Base-by-base conservation (phyloP, 64 coral and sea anemone species). In the Platygyra sinensis region DNA sequence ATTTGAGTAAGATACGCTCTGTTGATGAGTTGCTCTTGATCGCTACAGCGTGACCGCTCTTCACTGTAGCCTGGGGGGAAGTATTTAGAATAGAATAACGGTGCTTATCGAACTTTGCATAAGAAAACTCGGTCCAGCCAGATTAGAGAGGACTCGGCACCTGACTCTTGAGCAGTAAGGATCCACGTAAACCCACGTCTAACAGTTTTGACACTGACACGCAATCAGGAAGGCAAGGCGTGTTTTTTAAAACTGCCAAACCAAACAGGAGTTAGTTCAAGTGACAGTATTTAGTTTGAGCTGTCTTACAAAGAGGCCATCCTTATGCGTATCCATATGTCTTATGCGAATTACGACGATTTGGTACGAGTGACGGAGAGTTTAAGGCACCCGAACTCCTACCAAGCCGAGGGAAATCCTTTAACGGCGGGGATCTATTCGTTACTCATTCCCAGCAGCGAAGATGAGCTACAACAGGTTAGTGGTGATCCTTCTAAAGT, bases 381-480 rank as follows among this genome's bases (percentile, higher is more conserved):
- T 51, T 20, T 85, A 13, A 85, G 39, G 62, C 71, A 85, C 63
- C 81, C 42, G 38, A 85, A 85, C 62, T 71, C 81, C 5, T 85
- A 85, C 62, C 81, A 85, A 71, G 81, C 33, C 24, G 81, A 85
- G 38, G 81, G 81, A 72, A 85, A 91, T 78, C 90, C 90, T 50
- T 20, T 92, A 28, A 86, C 90, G 52, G 76, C 90, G 12, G 90
- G 90, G 18, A 87, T 92, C 17, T 92, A 92, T 55, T 92, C 90
- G 42, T 62, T 92, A 7, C 76, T 92, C 51, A 77, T 92, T 31
- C 90, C 90, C 3, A 87, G 42, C 39, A 92, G 38, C 0, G 90
- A 92, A 83, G 90, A 92, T 25, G 90, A 92, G 38, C 71, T 92
- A 55, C 79, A 87, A 31, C 90, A 92, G 90, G 90, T 92, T 16